Conservation (phyloP, 2,797 vertebrate genomes). For the Aldrovandia affinis region DNA sequence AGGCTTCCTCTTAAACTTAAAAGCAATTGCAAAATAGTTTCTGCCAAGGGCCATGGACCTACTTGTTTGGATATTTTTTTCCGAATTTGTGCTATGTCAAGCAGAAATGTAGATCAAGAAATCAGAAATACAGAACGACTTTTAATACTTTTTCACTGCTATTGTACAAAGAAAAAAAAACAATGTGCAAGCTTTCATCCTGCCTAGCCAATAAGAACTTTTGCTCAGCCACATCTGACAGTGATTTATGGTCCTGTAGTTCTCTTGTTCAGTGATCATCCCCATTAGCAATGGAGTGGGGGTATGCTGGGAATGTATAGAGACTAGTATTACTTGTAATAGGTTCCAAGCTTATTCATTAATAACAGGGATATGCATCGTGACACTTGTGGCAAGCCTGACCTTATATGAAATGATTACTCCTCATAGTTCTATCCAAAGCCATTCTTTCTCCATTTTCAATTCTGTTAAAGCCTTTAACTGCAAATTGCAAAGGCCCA, state of each 20-base stretch:
- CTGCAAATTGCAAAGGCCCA: background rate
- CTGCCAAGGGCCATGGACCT: background rate
- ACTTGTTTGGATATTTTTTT: conserved; percentile 29
- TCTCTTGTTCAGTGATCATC: conserved; percentile 62
- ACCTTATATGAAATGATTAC: background rate
- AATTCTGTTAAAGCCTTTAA: background rate
- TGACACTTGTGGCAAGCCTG: conserved; percentile 27
- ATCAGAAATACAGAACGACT: conserved; percentile 40
- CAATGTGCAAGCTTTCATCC: conserved; percentile 53
- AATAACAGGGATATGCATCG: conserved; percentile 44
- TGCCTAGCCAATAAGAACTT: conserved; percentile 76
- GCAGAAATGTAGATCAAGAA: conserved; percentile 35
- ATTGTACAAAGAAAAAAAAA: conserved; percentile 45
- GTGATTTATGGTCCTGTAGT: conserved; percentile 72
- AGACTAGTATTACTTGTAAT: conserved; percentile 52
- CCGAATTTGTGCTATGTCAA: conserved; percentile 42
- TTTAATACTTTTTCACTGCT: conserved; percentile 58
- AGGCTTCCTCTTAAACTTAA: background rate
- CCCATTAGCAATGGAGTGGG: conserved; percentile 58
- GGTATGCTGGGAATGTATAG: conserved; percentile 55
- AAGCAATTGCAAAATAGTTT: background rate
- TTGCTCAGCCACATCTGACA: conserved; percentile 68
- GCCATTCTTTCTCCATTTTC: background rate
- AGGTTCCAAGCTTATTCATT: conserved; percentile 54
- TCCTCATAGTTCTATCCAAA: no score